Conservation (phyloP, 2,797 vertebrate species). For the Cossypha niveicapilla region DNA sequence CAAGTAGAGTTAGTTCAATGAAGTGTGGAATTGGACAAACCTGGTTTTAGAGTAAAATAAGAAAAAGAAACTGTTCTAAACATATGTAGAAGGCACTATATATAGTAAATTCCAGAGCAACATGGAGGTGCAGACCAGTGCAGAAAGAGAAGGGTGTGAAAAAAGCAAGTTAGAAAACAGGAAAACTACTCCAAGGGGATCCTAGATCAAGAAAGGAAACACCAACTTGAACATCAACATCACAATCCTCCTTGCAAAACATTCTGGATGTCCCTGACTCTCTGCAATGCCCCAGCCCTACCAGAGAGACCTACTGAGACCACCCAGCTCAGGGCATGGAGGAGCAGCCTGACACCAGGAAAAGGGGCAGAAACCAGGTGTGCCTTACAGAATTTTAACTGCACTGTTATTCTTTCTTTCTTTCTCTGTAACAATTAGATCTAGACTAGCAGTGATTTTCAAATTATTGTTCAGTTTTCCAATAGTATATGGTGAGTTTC, state of each 20-base stretch:
- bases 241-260: fast-evolving
- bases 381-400: background rate
- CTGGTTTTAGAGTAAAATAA: background rate
- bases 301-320: background rate
- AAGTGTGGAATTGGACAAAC: background rate
- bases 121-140: background rate
- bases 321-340: background rate
- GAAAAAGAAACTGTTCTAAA: background rate
- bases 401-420: background rate
- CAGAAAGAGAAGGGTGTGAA: background rate
- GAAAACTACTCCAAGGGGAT: background rate
- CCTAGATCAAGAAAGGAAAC: background rate
- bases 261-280: fast-evolving
- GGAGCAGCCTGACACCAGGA: background rate
- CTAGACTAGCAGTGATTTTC: background rate
- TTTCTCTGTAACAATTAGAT: background rate
- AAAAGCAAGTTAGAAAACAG: fast-evolving
- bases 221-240: background rate
- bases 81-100: background rate
- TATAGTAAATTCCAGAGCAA: background rate
- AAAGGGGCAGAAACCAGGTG: background rate
- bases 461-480: background rate
- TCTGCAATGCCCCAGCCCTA: background rate
- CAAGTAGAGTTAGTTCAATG: background rate
- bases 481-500: background rate